A percentile compares a stretch with the other conserved stretches of the same genome.
These are phyloP conservation scores for Seira ritae DNA, from an alignment of 2,888 invertebrate genomes.

Conservation along the genomic window DNA sequence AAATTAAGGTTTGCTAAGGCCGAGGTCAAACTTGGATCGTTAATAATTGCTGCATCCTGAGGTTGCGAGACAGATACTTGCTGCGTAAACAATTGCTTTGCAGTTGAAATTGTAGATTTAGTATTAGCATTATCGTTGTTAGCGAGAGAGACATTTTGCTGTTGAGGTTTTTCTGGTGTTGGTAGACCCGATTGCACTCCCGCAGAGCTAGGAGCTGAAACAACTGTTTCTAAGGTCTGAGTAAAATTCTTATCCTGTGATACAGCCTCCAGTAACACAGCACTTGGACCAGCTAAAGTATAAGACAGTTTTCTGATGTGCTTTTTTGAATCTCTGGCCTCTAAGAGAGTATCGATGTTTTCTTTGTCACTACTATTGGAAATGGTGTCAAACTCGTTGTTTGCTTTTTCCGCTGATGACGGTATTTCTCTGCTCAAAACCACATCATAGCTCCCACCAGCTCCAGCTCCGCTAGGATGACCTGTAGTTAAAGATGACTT, in stretches of 20 bases:
- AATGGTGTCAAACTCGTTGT: conserved; percentile 57
- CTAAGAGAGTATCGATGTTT: conserved; percentile 36
- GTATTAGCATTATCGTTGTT: background rate
- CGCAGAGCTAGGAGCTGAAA: conserved; percentile 51
- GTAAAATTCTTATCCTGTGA: conserved; percentile 29
- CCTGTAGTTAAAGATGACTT: background rate
- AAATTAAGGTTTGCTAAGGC: conserved; percentile 28
- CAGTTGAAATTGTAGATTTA: too few species aligned
- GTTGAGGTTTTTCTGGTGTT: conserved; percentile 53
- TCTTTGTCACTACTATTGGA: conserved; percentile 63
- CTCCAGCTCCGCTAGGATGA: background rate
- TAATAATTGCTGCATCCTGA: too few species aligned
- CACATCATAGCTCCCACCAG: conserved; percentile 65
- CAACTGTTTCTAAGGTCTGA: conserved; percentile 60
- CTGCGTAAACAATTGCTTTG: too few species aligned
- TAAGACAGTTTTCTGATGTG: conserved; percentile 85
- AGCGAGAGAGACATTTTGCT: background rate
- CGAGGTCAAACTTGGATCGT: background rate
- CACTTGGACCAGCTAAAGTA: conserved; percentile 86
- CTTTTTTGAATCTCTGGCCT: conserved; percentile 25
- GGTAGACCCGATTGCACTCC: conserved; percentile 39
- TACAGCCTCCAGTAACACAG: conserved; percentile 80
- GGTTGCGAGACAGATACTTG: too few species aligned
- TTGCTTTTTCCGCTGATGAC: conserved; percentile 76
- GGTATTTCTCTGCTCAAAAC: conserved; percentile 41